These are phyloP conservation scores for Rhombomys opimus DNA, from an alignment of 2,113 vertebrate species.

Conservation along the genomic window DNA sequence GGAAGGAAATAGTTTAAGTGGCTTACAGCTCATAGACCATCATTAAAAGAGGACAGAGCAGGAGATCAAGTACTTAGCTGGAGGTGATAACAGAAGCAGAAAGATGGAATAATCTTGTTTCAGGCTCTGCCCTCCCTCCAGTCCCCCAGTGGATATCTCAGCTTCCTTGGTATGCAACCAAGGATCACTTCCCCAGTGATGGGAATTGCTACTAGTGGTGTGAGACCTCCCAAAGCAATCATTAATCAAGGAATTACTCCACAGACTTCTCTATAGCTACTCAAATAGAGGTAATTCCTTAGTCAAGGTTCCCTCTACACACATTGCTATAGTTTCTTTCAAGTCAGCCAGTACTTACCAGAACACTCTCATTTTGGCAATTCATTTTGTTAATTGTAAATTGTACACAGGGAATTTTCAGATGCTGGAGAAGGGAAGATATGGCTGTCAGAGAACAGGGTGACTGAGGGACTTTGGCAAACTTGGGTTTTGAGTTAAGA, in stretches of 20 bases:
- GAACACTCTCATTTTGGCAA: background rate
- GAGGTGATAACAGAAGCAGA: no score
- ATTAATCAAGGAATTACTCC: background rate
- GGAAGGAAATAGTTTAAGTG: no score
- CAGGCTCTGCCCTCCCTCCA: background rate
- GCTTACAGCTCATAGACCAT: no score
- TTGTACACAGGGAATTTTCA: background rate
- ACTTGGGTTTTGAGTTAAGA: background rate
- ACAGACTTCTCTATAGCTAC: background rate
- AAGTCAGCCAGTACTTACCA: background rate
- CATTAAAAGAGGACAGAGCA: no score
- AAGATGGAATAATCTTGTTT: background rate
- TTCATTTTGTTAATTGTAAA: background rate
- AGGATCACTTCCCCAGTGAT: background rate
- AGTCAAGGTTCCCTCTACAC: background rate
- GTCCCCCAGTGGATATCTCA: background rate
- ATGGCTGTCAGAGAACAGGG: background rate
- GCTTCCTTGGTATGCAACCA: background rate
- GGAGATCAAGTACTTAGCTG: no score
- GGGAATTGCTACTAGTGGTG: background rate
- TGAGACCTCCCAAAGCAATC: background rate
- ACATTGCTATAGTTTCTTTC: background rate
- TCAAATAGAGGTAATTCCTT: background rate
- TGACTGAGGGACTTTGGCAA: background rate
- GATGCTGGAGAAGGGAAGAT: background rate